Evolutionary conservation across 2,113 vertebrate species (phyloP).

Genomic region (Piliocolobus tephrosceles): DNA sequence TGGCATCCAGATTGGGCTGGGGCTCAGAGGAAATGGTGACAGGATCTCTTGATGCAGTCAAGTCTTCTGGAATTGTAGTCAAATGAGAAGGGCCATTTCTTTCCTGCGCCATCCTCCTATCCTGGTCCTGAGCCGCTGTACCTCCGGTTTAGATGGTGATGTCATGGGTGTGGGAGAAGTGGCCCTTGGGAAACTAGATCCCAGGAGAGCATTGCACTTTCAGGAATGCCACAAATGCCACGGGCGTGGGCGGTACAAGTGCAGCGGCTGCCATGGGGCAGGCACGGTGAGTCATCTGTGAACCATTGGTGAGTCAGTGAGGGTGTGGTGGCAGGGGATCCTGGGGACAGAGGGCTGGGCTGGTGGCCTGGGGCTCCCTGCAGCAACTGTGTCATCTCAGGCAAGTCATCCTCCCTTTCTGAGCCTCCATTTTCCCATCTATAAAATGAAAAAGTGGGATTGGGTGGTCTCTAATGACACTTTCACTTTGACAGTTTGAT

Average conservation of each 20-base stretch:
- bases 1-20: no score
- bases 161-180: neutral
- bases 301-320: neutral
- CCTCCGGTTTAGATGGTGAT: neutral
- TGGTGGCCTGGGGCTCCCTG: neutral
- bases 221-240: conserved; percentile 85
- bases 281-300: conserved; percentile 78
- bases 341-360: neutral
- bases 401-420: neutral
- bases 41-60: neutral
- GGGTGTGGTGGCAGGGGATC: neutral
- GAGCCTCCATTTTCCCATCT: neutral
- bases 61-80: neutral
- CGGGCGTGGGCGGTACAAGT: conserved; percentile 80
- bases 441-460: neutral
- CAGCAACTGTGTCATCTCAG: neutral
- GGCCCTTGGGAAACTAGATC: neutral
- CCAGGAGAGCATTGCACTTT: neutral
- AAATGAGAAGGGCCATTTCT: neutral
- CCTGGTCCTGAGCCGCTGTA: neutral
- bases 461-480: neutral
- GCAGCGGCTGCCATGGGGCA: conserved; percentile 77
- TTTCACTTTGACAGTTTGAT: neutral
- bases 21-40: neutral
- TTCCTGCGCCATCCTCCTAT: accelerated